phyloP scores from a whole-genome alignment of 2,888 invertebrate genomes.

The Pseudanteris insignis region DNA sequence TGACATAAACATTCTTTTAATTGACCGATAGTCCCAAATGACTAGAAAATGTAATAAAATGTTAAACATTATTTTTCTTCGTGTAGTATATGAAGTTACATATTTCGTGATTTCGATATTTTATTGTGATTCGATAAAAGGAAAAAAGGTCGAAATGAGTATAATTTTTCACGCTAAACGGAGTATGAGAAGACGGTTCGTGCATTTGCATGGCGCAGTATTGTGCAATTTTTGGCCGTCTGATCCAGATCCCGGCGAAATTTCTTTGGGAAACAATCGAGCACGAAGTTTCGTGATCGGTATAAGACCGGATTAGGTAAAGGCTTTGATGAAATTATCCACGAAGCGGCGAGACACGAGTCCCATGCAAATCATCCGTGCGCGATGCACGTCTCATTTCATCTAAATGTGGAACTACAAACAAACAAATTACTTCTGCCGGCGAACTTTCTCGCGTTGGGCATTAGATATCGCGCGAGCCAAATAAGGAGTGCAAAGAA shows the following conservation, averaged over 20 bases:
- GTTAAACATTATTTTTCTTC: too few species aligned
- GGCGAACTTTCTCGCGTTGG: conserved; percentile 38
- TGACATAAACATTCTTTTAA: too few species aligned
- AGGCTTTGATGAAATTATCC: conserved; percentile 37
- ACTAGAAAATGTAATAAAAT: too few species aligned
- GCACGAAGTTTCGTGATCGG: conserved; percentile 44
- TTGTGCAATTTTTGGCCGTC: conserved; percentile 36
- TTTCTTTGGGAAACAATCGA: conserved; percentile 35
- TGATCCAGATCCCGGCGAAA: conserved; percentile 24
- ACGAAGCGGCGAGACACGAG: conserved; percentile 27
- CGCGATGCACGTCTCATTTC: conserved; percentile 41
- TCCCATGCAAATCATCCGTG: conserved; percentile 39
- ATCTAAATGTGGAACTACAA: conserved; percentile 41
- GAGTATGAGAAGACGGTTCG: conserved; percentile 11
- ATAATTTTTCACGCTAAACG: too few species aligned
- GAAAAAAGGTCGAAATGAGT: too few species aligned
- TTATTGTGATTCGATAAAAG: too few species aligned
- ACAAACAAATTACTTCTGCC: conserved; percentile 39
- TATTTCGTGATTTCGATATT: too few species aligned
- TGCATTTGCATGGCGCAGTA: conserved; percentile 15
- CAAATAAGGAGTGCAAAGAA: conserved; percentile 35
- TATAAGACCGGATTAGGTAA: conserved; percentile 38
- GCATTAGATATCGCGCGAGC: conserved; percentile 32
- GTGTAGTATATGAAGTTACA: too few species aligned
- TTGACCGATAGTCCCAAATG: too few species aligned